Conservation (phyloP, 2,797 vertebrate genomes). For the Poecilia picta region DNA sequence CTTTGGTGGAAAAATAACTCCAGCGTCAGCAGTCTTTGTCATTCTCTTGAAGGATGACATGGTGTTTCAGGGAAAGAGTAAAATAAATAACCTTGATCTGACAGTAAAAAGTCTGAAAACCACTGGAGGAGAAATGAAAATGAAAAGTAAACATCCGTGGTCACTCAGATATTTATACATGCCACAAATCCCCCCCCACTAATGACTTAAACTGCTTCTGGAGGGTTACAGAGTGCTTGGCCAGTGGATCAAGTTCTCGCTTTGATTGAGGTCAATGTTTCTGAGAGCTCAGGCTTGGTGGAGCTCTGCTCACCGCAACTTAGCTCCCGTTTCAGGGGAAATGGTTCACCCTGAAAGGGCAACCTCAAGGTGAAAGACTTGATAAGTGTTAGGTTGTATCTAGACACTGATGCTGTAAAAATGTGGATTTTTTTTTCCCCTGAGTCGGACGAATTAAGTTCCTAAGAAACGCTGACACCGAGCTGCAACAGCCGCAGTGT, state of each 20-base stretch:
- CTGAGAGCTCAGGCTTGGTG: constrained; percentile 52
- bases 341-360: constrained; percentile 58
- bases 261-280: constrained; percentile 63
- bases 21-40: constrained; percentile 52
- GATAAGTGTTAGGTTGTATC: constrained; percentile 25
- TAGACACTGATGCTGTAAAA: constrained; percentile 18
- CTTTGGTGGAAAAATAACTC: constrained; percentile 43
- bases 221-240: constrained; percentile 43
- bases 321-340: constrained; percentile 73
- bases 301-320: constrained; percentile 61
- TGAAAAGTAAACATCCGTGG: not conserved
- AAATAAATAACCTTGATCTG: constrained; percentile 35
- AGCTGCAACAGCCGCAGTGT: not conserved
- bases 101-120: not conserved
- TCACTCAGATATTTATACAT: not conserved
- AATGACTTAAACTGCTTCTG: constrained; percentile 39
- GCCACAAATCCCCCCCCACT: constrained; percentile 5
- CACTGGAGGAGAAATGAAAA: not conserved
- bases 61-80: constrained; percentile 16
- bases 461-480: constrained; percentile 29
- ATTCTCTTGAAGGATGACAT: constrained; percentile 54
- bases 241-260: constrained; percentile 73
- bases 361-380: constrained; percentile 66
- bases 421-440: constrained; percentile 8
- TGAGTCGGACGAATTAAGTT: constrained; percentile 30